Evolutionary conservation across 2,888 invertebrate genomes (phyloP).

Genomic region (Scrobipalpa costella): DNA sequence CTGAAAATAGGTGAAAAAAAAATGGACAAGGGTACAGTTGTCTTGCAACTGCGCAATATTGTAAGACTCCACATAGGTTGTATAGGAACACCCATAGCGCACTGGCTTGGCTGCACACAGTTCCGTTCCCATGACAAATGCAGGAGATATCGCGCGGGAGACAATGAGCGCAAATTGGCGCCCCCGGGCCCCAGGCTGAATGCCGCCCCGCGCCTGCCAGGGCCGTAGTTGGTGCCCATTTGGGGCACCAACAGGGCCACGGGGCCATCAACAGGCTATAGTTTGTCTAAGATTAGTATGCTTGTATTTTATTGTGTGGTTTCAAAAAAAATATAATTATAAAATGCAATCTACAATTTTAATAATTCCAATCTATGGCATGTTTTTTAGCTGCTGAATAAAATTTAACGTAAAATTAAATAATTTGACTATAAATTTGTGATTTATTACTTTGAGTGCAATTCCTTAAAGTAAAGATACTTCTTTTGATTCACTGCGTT

Average conservation of each 20-base stretch:
- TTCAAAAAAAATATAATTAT: no score
- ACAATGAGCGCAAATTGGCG: conserved; percentile 65
- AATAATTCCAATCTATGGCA: no score
- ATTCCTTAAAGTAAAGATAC: no score
- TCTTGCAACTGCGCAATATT: conserved; percentile 2
- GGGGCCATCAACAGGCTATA: background rate
- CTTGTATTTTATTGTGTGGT: no score
- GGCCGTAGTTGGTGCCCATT: background rate
- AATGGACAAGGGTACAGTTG: background rate
- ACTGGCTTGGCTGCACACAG: no score
- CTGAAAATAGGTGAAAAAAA: background rate
- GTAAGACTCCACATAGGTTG: conserved; percentile 21
- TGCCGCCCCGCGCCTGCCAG: conserved; percentile 35
- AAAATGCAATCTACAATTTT: no score
- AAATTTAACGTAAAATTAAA: no score
- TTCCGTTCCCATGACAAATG: conserved; percentile 48
- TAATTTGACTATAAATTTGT: no score
- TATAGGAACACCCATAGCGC: no score
- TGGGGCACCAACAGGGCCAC: background rate
- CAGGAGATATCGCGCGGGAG: conserved; percentile 51
- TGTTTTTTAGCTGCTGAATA: no score
- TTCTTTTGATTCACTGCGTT: no score
- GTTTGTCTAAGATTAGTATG: background rate
- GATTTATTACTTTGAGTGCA: no score
- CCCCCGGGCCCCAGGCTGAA: conserved; percentile 51